Evolutionary conservation across 2,888 invertebrate species (phyloP), one percentile per base, ranked within the genome.

Genomic region (Coremacera marginata): DNA sequence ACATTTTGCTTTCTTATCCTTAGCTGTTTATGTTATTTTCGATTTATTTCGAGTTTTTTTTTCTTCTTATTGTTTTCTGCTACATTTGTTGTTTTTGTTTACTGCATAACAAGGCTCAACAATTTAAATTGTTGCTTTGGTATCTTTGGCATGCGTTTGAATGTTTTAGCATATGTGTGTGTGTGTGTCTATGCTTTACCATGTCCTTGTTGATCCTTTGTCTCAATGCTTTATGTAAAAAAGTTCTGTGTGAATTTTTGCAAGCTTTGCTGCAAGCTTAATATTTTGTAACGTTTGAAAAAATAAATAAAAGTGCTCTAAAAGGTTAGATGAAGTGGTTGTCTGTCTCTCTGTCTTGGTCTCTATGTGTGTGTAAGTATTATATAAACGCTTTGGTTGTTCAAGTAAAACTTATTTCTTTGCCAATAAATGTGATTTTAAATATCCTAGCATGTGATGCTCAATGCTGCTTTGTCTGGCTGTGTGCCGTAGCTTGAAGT

Each of bases 91-190:
- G 16, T 27, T 31, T 31, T n/a, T 31, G 7, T 14, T 31, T 63
- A 14, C 14, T 16, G n/a, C 16, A 31, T 8, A n/a, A 63, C n/a
- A 63, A 62, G 34, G 63, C 63, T 63, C 63, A 63, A 63, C 63
- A 63, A 63, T 31, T 63, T 63, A 31, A 63, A 63, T 63, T 63
- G 63, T 63, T 63, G 63, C 63, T 27, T 27, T n/a, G n/a, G 22
- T 19, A 55, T 19, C 31, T 31, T 25, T 27, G 25, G 27, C 14
- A 19, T 62, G 25, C 25, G 5, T 27, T 14, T 11, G 7, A 22
- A n/a, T 60, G 9, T 60, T 9, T 27, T 60, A 7, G 14, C 25
- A 27, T 62, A 11, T 14, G 1, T 14, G 31, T 27, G 3, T 63
- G 31, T 34, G 63, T 16, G 25, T 62, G 60, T n/a, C n/a, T n/a